Base-by-base conservation (phyloP, 2,113 vertebrate genomes). In the Cercocebus atys region DNA sequence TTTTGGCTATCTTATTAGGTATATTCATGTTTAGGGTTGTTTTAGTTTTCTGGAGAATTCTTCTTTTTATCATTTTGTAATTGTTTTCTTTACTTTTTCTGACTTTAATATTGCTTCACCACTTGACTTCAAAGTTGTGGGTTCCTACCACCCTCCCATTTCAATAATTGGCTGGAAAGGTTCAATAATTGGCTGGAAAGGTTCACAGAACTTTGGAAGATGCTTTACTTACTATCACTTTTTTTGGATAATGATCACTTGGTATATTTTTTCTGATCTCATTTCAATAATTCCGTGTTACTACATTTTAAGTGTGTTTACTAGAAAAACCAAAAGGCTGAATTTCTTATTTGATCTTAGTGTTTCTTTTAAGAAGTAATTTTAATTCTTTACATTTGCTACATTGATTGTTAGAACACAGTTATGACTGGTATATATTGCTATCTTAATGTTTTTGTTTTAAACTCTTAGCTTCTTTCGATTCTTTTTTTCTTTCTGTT, bases 391-490 rank as follows among this genome's bases (percentile, higher is more conserved):
- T 82, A 50, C 5, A 72, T 47, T 93, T 90, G 32, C 75, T 47
- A 16, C 82, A n/a, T 88, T 90, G 45, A 94, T 59, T 76, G 40
- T 47, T 90, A 25, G 43, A n/a, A 93, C 82, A 11, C 30, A 70
- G 23, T 70, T 90, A 75, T 86, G 81, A 64, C 52, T 72, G 18
- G 6, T 75, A 13, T 78, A 45, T 83, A 66, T 57, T 64, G 2
- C 78, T 66, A 90, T 32, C 32, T 93, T 83, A 40, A 88, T 73
- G 50, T 70, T 95, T 95, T 90, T 75, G 35, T 81, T 86, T 90
- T 75, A 76, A 82, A 32, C 10, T 43, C 12, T 79, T 72, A 83
- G 7, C 14, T 82, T 86, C 85, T 96, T 78, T 85, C 2, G 17
- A 9, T 72, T 90, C n/a, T 76, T 40, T 70, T n/a, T 50, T 95